Evolutionary conservation across 2,888 invertebrate species (phyloP).

Genomic region (Phasia obesa): DNA sequence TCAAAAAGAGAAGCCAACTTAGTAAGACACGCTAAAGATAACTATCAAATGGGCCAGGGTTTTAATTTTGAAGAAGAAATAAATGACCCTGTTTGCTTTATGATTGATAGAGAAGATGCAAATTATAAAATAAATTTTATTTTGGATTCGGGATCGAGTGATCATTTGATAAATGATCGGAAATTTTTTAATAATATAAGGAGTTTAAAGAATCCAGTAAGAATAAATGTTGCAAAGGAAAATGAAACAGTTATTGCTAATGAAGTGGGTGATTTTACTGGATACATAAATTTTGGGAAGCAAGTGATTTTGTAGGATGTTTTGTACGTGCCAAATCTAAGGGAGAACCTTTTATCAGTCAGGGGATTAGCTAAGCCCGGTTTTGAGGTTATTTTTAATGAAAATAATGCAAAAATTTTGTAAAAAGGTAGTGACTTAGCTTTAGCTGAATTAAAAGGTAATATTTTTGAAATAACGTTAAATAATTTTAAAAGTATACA

Average conservation of each 20-base stretch:
- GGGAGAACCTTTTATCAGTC: slow-evolving; percentile 5
- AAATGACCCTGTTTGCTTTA: too few relatives aligned
- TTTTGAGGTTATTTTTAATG: too few relatives aligned
- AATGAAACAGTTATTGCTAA: slow-evolving; percentile 5
- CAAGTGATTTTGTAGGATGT: not conserved
- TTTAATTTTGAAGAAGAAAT: slow-evolving; percentile 1
- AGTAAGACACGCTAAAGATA: not conserved
- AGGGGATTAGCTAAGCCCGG: not conserved
- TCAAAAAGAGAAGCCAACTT: slow-evolving; percentile 16
- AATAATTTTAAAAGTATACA: not conserved
- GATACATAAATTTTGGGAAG: not conserved
- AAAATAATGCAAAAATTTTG: too few relatives aligned
- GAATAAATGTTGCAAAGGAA: slow-evolving; percentile 9
- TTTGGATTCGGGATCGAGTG: slow-evolving; percentile 27
- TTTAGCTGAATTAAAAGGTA: too few relatives aligned
- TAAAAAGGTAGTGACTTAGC: too few relatives aligned
- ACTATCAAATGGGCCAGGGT: slow-evolving; percentile 11
- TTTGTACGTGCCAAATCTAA: slow-evolving; percentile 3
- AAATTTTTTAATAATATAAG: not conserved
- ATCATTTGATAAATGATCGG: slow-evolving; percentile 17
- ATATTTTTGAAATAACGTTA: not conserved
- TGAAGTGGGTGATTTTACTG: slow-evolving; percentile 3
- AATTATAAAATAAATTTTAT: slow-evolving; percentile 15
- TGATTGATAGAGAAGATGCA: slow-evolving; percentile 7
- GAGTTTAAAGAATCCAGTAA: slow-evolving; percentile 3